Conservation (phyloP, 1,140 invertebrate genomes). For the Colletes gigas region DNA sequence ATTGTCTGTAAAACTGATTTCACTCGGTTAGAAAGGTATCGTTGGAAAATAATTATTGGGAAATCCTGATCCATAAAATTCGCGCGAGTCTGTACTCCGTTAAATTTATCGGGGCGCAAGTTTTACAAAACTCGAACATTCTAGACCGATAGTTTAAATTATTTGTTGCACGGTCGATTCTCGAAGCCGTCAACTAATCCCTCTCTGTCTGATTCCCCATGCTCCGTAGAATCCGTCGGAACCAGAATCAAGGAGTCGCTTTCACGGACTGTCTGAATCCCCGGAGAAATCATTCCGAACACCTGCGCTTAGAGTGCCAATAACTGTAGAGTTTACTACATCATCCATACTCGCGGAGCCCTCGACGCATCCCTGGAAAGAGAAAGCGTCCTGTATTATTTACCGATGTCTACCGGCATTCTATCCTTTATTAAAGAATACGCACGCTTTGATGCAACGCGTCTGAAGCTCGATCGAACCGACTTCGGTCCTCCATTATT, state of each 20-base stretch:
- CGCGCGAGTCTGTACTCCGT: too few relatives aligned
- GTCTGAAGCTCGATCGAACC: conserved; percentile 46
- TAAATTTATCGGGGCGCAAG: too few relatives aligned
- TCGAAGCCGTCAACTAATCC: not conserved
- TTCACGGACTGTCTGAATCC: conserved; percentile 43
- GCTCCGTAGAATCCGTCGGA: not conserved
- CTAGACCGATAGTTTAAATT: not conserved
- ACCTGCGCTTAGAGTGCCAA: conserved; percentile 68
- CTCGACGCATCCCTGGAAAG: conserved; percentile 37
- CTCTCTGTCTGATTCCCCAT: conserved; percentile 48
- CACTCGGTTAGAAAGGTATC: too few relatives aligned
- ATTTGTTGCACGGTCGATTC: not conserved
- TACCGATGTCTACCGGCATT: conserved; percentile 45
- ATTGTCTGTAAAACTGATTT: too few relatives aligned
- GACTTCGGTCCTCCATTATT: conserved; percentile 41
- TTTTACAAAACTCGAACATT: too few relatives aligned
- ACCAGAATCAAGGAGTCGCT: conserved; percentile 52
- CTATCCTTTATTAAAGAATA: conserved; percentile 61
- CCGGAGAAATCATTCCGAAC: conserved; percentile 66
- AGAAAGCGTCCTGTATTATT: conserved; percentile 62
- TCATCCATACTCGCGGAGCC: conserved; percentile 53
- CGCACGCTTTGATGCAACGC: conserved; percentile 59
- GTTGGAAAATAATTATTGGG: too few relatives aligned
- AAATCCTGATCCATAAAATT: too few relatives aligned
- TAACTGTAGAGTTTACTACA: conserved; percentile 62